Evolutionary conservation across 1,140 invertebrate species (phyloP).

Genomic region (Trichonephila clavipes): DNA sequence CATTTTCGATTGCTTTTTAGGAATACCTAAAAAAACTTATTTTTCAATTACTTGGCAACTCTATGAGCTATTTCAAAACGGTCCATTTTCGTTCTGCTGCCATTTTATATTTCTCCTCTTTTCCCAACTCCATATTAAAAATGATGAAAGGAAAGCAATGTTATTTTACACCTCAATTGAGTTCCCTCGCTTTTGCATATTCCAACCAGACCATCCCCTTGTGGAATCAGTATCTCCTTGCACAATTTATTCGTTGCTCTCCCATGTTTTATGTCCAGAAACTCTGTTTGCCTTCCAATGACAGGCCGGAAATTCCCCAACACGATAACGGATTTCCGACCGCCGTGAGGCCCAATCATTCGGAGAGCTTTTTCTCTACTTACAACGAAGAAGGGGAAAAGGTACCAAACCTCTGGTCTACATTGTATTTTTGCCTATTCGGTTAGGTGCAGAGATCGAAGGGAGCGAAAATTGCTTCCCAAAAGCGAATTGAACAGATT

Average conservation of each 20-base stretch:
- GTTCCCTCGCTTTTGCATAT: background rate
- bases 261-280: slow-evolving; percentile 30
- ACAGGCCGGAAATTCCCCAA: slow-evolving; percentile 11
- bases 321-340: slow-evolving; percentile 33
- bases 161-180: background rate
- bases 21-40: too few species aligned
- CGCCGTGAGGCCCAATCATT: slow-evolving; percentile 21
- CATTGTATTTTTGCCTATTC: slow-evolving; percentile 30
- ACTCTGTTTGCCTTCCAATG: slow-evolving; percentile 14
- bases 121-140: background rate
- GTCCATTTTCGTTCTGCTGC: background rate
- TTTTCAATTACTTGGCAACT: background rate
- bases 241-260: background rate
- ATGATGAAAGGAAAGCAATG: background rate
- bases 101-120: background rate
- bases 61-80: background rate
- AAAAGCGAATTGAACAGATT: background rate
- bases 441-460: background rate
- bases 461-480: slow-evolving; percentile 9
- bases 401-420: background rate
- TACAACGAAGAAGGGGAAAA: background rate
- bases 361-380: background rate
- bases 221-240: background rate
- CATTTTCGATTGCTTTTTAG: too few species aligned
- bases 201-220: background rate